A percentile compares a stretch with the other conserved stretches of the same genome.
Evolutionary conservation across 2,113 vertebrate species (phyloP).

Genomic region (Myotis lucifugus): DNA sequence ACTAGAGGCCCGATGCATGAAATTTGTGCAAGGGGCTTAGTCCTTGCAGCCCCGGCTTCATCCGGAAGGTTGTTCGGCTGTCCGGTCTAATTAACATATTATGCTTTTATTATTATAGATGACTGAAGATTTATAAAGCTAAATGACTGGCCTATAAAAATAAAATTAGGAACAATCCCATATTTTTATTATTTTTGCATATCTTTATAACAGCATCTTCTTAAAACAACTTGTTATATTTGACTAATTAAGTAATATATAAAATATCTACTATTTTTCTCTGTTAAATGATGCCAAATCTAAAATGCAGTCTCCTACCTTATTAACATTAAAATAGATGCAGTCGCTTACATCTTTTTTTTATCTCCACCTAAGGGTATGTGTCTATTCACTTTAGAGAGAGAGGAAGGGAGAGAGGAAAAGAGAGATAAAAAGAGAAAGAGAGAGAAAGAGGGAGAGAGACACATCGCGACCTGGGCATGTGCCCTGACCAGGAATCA

Average conservation of each 20-base stretch:
- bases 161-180: neutral
- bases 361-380: neutral
- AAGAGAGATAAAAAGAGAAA: neutral
- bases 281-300: neutral
- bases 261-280: neutral
- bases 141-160: neutral
- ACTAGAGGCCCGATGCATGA: neutral
- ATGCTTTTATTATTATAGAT: neutral
- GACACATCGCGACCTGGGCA: neutral
- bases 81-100: too few species aligned
- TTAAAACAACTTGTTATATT: neutral
- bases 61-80: too few species aligned
- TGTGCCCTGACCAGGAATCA: neutral
- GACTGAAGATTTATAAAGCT: neutral
- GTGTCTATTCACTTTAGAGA: neutral
- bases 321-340: neutral
- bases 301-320: neutral
- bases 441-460: neutral
- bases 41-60: too few species aligned
- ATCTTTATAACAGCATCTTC: neutral
- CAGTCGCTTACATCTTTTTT: neutral
- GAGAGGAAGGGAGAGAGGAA: too few species aligned
- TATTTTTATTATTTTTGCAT: neutral
- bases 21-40: too few species aligned
- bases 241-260: neutral